A percentile compares a stretch with the other conserved stretches of the same genome.
Evolutionary conservation across 2,888 invertebrate genomes (phyloP).

Genomic region (Sarcophaga caerulescens): DNA sequence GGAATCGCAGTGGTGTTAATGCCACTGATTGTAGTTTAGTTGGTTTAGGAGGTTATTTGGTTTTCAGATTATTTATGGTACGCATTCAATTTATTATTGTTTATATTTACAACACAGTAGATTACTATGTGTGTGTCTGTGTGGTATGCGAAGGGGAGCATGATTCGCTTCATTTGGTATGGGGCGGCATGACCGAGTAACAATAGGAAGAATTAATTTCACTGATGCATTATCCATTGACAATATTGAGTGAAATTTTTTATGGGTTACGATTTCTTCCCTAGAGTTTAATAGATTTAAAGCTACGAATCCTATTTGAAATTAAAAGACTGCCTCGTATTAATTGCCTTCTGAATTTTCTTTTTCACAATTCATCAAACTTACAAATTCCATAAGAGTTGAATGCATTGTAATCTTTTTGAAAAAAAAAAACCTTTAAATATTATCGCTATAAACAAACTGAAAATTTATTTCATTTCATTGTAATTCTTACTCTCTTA

Average conservation of each 20-base stretch:
- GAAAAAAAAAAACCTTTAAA: background rate
- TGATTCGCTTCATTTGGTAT: background rate
- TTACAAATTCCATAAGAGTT: background rate
- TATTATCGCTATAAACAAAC: background rate
- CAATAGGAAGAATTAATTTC: too few species aligned
- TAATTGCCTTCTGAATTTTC: too few species aligned
- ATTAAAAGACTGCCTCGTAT: too few species aligned
- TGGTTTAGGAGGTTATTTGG: constrained; percentile 37
- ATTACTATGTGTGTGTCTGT: background rate
- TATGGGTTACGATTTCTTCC: too few species aligned
- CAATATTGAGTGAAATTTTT: too few species aligned
- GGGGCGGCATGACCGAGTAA: too few species aligned
- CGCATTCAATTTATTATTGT: background rate
- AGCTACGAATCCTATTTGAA: too few species aligned
- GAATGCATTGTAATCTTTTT: background rate
- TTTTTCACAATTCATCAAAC: background rate
- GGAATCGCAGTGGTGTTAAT: background rate
- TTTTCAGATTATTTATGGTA: background rate
- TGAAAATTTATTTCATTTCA: background rate
- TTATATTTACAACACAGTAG: background rate
- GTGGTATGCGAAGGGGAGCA: background rate
- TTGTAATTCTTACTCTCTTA: background rate
- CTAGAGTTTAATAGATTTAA: too few species aligned
- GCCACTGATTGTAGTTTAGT: background rate
- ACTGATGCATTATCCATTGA: too few species aligned